A percentile compares a stretch with the other conserved stretches of the same genome.
phyloP scores from a whole-genome alignment of 2,888 invertebrate species.

The Eupithecia pulchellata region DNA sequence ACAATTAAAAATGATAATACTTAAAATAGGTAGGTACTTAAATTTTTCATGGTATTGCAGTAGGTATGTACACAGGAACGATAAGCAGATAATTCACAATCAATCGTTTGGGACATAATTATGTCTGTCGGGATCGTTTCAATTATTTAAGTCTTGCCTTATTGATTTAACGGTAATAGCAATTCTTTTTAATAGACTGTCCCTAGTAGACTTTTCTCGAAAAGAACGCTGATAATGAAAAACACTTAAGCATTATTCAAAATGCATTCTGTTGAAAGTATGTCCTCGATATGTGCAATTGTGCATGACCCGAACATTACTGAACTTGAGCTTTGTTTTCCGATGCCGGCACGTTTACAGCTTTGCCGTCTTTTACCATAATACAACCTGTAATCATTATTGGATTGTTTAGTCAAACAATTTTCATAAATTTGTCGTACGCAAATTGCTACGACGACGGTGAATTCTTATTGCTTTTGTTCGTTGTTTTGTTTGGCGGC shows the following conservation, averaged over 20 bases:
- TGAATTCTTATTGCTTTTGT: not conserved
- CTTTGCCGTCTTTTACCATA: not conserved
- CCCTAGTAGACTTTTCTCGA: not conserved
- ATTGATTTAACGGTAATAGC: slow-evolving; percentile 28
- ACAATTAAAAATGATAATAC: too few relatives aligned
- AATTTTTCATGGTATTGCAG: too few relatives aligned
- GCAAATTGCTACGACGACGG: not conserved
- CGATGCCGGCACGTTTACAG: not conserved
- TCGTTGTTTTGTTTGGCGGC: not conserved
- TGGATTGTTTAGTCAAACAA: not conserved
- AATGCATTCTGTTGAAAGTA: too few relatives aligned
- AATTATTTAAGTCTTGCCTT: slow-evolving; percentile 18
- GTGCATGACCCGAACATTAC: not conserved
- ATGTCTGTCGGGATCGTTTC: slow-evolving; percentile 6
- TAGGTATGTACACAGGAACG: not conserved
- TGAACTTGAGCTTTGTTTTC: not conserved
- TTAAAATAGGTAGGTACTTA: too few relatives aligned
- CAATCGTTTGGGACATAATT: not conserved
- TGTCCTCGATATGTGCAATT: too few relatives aligned
- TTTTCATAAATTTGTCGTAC: slow-evolving; percentile 6
- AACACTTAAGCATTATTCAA: too few relatives aligned
- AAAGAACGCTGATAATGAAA: not conserved
- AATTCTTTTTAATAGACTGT: too few relatives aligned
- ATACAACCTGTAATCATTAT: not conserved
- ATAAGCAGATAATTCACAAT: not conserved